Percentiles rank a stretch among this genome's conserved stretches.
Conservation (phyloP, 2,113 vertebrate species). For the Tachysurus fulvidraco region DNA sequence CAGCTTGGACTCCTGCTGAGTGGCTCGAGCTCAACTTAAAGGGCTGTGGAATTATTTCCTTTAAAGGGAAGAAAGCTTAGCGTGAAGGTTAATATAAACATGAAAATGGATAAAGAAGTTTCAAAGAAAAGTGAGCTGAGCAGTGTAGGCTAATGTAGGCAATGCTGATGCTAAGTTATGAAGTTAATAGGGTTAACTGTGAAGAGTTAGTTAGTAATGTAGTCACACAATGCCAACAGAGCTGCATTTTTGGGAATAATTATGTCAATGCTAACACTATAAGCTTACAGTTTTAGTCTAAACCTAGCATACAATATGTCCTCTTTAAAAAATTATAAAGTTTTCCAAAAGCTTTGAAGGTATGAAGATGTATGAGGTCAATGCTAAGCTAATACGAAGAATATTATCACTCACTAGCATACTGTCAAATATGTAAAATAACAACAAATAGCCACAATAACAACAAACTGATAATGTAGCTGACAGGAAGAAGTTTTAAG, state of each 20-base stretch:
- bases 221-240: neutral
- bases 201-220: neutral
- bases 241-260: neutral
- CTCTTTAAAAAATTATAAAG: too few species aligned
- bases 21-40: neutral
- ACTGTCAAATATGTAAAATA: neutral
- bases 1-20: conserved; percentile 4
- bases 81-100: neutral
- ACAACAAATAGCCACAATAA: neutral
- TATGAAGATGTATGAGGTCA: neutral
- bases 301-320: neutral
- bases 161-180: neutral
- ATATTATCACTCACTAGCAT: neutral
- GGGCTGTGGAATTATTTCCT: neutral
- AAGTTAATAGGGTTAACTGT: neutral
- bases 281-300: neutral
- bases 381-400: neutral
- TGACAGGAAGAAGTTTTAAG: too few species aligned
- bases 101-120: neutral
- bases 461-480: too few species aligned
- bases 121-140: neutral
- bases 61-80: neutral
- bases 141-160: neutral
- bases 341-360: neutral
- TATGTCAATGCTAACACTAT: neutral